phyloP scores from a whole-genome alignment of 2,797 vertebrate genomes.

The Sus cebifrons region DNA sequence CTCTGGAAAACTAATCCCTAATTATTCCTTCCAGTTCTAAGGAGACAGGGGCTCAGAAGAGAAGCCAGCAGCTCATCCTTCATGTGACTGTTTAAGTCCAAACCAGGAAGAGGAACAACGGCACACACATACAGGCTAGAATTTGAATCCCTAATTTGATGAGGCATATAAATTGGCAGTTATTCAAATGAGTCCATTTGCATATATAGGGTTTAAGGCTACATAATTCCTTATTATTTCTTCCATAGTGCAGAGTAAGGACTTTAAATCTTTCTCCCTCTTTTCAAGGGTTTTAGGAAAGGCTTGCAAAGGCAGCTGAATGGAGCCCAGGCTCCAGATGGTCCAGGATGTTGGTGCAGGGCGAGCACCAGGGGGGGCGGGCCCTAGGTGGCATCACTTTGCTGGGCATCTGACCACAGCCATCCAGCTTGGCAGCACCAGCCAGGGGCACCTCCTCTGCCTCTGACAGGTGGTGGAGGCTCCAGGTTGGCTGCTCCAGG shows the following conservation, averaged over 20 bases:
- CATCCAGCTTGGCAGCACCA: background rate
- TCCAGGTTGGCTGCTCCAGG: background rate
- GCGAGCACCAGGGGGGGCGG: accelerated
- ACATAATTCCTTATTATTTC: conserved; percentile 62
- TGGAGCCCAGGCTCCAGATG: background rate
- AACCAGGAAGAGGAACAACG: conserved; percentile 64
- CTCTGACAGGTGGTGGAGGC: background rate
- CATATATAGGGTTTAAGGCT: conserved; percentile 80
- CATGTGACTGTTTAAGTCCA: conserved; percentile 54
- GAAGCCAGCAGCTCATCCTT: conserved; percentile 53
- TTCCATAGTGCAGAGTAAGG: conserved; percentile 60
- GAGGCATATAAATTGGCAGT: conserved; percentile 78
- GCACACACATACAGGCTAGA: conserved; percentile 32
- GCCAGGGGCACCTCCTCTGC: background rate
- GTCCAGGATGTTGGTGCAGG: background rate
- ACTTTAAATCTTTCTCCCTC: conserved; percentile 66
- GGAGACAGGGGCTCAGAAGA: conserved; percentile 52
- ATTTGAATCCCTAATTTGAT: conserved; percentile 79
- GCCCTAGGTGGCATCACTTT: background rate
- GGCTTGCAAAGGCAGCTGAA: conserved; percentile 20
- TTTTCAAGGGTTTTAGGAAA: conserved; percentile 52
- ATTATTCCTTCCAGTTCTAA: conserved; percentile 54
- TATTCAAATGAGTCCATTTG: conserved; percentile 83
- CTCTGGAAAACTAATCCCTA: conserved; percentile 56
- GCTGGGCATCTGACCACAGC: background rate